Conservation (phyloP, 1,140 invertebrate genomes). For the Choristoneura fumiferana region DNA sequence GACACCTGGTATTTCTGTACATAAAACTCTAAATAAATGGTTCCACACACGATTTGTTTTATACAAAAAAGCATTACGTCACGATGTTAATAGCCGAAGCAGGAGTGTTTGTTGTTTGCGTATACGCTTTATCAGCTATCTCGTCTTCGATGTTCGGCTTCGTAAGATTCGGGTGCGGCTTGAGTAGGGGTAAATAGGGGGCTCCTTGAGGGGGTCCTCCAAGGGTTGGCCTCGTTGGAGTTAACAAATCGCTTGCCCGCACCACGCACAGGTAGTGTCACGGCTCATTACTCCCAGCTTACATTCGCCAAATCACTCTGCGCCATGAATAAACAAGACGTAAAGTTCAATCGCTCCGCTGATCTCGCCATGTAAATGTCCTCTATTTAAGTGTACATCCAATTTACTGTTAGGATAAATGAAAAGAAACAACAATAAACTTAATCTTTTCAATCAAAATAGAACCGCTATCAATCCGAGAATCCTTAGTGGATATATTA, state of each 20-base stretch:
- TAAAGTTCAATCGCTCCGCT: constrained; percentile 27
- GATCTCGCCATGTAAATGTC: constrained; percentile 17
- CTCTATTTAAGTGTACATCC: neutral
- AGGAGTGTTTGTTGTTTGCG: neutral
- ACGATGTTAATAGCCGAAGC: too few species aligned
- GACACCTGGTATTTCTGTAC: too few species aligned
- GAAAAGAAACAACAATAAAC: neutral
- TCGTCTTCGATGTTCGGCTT: constrained; percentile 47
- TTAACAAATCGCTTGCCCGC: constrained; percentile 50
- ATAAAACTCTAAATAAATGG: too few species aligned
- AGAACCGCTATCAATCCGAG: neutral
- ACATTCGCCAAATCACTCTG: constrained; percentile 52
- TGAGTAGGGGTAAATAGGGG: constrained; percentile 11
- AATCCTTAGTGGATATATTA: neutral
- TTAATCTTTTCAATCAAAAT: neutral
- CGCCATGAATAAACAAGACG: constrained; percentile 45
- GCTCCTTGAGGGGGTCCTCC: constrained; percentile 18
- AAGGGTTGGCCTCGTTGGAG: constrained; percentile 41
- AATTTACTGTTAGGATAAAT: neutral
- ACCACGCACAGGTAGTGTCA: constrained; percentile 54
- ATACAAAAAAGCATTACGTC: too few species aligned
- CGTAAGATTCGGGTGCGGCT: constrained; percentile 28
- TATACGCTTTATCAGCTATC: constrained; percentile 51
- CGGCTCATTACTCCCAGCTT: constrained; percentile 57
- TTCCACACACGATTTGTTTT: too few species aligned